Evolutionary conservation across 2,797 vertebrate genomes (phyloP).

Genomic region (Hylomyscus alleni): DNA sequence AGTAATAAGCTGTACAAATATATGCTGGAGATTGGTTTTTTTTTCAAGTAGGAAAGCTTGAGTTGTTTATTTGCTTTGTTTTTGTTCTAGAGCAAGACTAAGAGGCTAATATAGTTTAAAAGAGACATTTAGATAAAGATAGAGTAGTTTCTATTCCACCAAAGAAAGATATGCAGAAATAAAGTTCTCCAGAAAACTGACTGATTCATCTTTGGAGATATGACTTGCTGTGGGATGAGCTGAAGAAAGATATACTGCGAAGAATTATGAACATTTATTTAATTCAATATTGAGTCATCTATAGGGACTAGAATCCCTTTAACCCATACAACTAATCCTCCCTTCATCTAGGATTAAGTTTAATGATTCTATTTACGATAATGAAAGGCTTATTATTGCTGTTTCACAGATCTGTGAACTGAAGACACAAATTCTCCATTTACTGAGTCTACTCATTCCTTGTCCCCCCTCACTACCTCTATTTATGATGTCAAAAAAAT

Average conservation of each 20-base stretch:
- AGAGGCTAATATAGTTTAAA: slow-evolving; percentile 26
- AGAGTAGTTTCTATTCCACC: neutral
- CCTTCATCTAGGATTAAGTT: slow-evolving; percentile 34
- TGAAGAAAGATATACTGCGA: neutral
- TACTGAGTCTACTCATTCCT: neutral
- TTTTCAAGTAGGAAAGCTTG: neutral
- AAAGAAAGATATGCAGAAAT: neutral
- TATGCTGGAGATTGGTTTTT: neutral
- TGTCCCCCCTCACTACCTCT: neutral
- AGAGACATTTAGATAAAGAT: slow-evolving; percentile 50
- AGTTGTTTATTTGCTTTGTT: neutral
- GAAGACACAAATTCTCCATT: neutral
- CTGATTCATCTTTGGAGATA: slow-evolving; percentile 4
- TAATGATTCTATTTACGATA: slow-evolving; percentile 27
- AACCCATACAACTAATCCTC: neutral
- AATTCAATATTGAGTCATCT: neutral
- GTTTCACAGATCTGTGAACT: neutral
- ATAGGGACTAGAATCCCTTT: neutral
- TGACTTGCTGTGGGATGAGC: neutral
- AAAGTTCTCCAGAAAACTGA: neutral
- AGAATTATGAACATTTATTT: neutral
- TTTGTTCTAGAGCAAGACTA: slow-evolving; percentile 14
- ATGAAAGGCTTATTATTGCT: neutral
- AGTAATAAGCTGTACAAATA: neutral
- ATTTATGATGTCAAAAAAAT: neutral